Evolutionary conservation across 2,797 vertebrate species (phyloP).

Genomic region (Lacerta bilineata): DNA sequence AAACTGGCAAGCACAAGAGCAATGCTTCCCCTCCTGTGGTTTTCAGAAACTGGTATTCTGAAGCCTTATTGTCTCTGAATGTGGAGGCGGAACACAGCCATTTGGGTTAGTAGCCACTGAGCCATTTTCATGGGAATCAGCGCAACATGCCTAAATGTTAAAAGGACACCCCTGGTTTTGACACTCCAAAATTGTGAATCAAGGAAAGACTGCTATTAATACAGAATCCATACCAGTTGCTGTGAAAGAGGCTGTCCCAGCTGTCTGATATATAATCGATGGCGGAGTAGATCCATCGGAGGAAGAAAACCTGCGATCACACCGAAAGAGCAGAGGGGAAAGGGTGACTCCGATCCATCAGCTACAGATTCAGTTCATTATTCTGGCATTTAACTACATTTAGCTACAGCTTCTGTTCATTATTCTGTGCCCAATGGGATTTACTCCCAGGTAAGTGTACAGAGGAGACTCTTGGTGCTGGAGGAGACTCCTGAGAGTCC

Average conservation of each 20-base stretch:
- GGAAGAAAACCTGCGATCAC: slow-evolving; percentile 87
- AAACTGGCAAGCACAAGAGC: background rate
- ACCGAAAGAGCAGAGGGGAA: background rate
- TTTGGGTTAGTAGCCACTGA: background rate
- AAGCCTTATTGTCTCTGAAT: too few species aligned
- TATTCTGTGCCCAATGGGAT: background rate
- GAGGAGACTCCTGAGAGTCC: too few species aligned
- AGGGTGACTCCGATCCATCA: too few species aligned
- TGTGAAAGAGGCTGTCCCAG: slow-evolving; percentile 92
- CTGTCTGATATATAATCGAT: slow-evolving; percentile 88
- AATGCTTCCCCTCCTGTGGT: background rate
- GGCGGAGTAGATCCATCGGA: slow-evolving; percentile 90
- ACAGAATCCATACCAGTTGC: slow-evolving; percentile 88
- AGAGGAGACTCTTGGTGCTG: too few species aligned
- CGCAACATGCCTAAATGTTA: background rate
- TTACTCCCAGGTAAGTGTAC: background rate
- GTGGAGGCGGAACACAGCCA: too few species aligned
- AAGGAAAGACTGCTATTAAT: background rate
- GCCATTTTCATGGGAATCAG: background rate
- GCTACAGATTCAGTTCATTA: background rate
- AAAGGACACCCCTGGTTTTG: background rate
- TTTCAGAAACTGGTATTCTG: background rate
- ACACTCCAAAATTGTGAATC: background rate
- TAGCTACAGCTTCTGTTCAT: too few species aligned
- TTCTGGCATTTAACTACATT: background rate